Evolutionary conservation across 2,797 vertebrate species (phyloP).

Genomic region (Vipera latastei): DNA sequence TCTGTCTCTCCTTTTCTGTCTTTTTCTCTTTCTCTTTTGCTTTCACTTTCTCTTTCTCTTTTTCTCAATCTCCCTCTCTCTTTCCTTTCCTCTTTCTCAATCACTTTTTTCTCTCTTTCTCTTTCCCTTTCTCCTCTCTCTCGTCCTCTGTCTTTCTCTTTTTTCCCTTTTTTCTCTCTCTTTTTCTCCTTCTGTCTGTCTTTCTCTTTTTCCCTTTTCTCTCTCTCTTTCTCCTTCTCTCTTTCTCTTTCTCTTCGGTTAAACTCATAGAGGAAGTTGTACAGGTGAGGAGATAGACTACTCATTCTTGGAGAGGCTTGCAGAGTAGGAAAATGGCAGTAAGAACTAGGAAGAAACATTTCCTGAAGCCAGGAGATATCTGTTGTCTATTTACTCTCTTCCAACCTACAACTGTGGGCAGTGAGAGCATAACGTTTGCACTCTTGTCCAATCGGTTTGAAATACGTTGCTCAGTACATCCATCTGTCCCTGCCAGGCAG

Average conservation of each 20-base stretch:
- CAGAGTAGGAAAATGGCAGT: rapidly evolving
- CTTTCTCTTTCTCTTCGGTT: slow-evolving; percentile 63
- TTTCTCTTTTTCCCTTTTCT: too few relatives aligned
- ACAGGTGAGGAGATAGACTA: neutral
- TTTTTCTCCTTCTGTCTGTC: too few relatives aligned
- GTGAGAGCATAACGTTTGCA: neutral
- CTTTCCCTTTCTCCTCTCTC: too few relatives aligned
- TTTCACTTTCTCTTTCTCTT: too few relatives aligned
- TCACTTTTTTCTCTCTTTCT: too few relatives aligned
- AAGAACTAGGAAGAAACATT: slow-evolving; percentile 30
- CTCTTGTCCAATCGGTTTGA: neutral
- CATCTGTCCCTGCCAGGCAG: slow-evolving; percentile 65
- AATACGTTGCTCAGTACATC: slow-evolving; percentile 41
- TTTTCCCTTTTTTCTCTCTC: too few relatives aligned
- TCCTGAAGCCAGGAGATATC: neutral
- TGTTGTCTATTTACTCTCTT: rapidly evolving
- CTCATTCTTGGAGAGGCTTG: neutral
- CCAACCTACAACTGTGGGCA: neutral
- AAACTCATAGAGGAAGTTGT: slow-evolving; percentile 58
- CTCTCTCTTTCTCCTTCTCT: too few relatives aligned
- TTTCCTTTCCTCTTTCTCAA: too few relatives aligned
- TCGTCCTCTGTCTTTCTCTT: too few relatives aligned
- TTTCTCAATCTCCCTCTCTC: too few relatives aligned
- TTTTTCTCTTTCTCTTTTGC: too few relatives aligned
- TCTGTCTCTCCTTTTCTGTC: too few relatives aligned